Base-by-base conservation (phyloP, 1,140 invertebrate species). In the Polyergus mexicanus region DNA sequence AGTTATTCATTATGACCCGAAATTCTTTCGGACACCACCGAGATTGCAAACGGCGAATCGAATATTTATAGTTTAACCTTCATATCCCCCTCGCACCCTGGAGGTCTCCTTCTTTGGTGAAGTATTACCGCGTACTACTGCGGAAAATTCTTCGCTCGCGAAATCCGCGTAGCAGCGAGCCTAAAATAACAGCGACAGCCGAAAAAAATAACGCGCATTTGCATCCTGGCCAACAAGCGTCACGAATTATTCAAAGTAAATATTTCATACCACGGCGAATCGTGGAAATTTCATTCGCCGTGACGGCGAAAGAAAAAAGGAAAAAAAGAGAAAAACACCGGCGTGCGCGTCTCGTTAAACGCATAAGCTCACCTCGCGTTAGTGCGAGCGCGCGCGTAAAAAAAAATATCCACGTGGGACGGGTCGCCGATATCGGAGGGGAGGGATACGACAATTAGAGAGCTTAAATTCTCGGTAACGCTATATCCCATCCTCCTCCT, bases 231-330 rank as follows among this genome's bases (percentile, higher is more conserved):
- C 78, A 74, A 72, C 78, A 83, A 83, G 38, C 78, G 78, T 83
- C 68, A 72, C 78, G 54, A 74, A 83, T 74, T 83, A 83, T 83
- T 83, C 78, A 83, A 83, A 72, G 68, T 83, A 83, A 72, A 54
- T 83, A 72, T 83, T 83, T 83, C 68, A 83, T 60, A 74, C 68
- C 32, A 35, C 1, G 25, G 54, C 68, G 54, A 60, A 72, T 83
- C 51, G 68, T 56, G 54, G 11, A 60, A 72, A 83, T 83, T 83
- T 83, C 19, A 83, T 83, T 74, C 68, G 54, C 68, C 10, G 47
- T n/a, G 58, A 7, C 41, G 47, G 44, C 28, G 13, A 2, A 16
- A 8, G 19, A 11, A 44, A 32, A 13, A 19, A 19, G 25, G 54
- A 54, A n/a, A 25, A 16, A 44, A 11, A 32, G 10, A 13, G 7